These are phyloP conservation scores for Bombus waltoni DNA, from an alignment of 1,140 invertebrate genomes.

Conservation along the genomic window DNA sequence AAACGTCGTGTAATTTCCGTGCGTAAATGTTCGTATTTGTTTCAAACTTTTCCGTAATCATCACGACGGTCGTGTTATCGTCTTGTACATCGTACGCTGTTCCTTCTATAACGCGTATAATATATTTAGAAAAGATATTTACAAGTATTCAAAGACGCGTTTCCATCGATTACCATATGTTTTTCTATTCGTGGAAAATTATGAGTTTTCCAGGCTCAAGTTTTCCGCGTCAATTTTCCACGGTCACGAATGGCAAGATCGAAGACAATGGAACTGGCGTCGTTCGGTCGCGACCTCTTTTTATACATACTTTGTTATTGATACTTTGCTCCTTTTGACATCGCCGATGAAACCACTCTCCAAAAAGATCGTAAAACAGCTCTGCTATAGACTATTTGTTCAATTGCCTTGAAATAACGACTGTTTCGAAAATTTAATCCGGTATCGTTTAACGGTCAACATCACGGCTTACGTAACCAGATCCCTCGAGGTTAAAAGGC, in stretches of 20 bases:
- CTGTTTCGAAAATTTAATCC: slow-evolving; percentile 10
- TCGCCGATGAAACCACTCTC: neutral
- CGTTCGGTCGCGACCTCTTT: slow-evolving; percentile 41
- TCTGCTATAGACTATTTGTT: neutral
- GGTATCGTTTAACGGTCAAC: neutral
- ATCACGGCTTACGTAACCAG: neutral
- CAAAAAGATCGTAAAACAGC: neutral
- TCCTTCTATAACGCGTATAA: neutral
- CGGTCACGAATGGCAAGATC: slow-evolving; percentile 59
- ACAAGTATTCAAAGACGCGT: neutral
- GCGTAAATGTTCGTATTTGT: neutral
- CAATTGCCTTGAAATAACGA: neutral
- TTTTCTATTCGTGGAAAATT: neutral
- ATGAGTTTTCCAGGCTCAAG: too few species aligned
- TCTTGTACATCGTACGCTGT: too few species aligned
- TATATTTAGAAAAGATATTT: neutral
- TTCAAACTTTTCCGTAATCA: neutral
- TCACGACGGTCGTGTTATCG: too few species aligned
- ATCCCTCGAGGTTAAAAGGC: neutral
- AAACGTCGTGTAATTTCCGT: neutral
- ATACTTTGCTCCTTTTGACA: too few species aligned
- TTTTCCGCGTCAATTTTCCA: slow-evolving; percentile 76
- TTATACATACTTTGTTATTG: neutral
- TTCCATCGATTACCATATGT: neutral
- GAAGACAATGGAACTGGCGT: slow-evolving; percentile 40